Evolutionary conservation across 2,113 vertebrate genomes (phyloP).

Genomic region (Lutjanus erythropterus): DNA sequence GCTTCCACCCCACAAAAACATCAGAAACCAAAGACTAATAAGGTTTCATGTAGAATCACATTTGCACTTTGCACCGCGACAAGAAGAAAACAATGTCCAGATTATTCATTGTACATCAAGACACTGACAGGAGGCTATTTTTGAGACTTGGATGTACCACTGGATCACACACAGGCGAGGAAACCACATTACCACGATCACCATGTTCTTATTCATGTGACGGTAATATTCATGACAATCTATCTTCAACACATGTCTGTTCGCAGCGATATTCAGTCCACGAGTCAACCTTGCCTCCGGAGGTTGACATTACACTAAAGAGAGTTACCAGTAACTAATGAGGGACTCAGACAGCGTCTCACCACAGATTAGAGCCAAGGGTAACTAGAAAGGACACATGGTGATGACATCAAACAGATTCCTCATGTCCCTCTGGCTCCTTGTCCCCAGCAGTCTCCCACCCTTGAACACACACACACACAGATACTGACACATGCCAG

Average conservation of each 20-base stretch:
- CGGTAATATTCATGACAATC: conserved; percentile 31
- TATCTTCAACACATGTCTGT: conserved; percentile 29
- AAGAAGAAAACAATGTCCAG: neutral
- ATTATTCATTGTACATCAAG: neutral
- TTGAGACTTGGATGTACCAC: neutral
- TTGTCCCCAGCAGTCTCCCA: conserved; percentile 30
- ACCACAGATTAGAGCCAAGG: conserved; percentile 65
- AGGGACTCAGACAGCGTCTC: conserved; percentile 55
- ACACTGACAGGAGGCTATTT: neutral
- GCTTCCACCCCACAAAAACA: neutral
- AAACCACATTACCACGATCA: neutral
- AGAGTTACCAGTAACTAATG: conserved; percentile 72
- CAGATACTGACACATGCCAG: neutral
- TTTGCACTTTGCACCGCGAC: neutral
- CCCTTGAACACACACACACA: conserved; percentile 29
- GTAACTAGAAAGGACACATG: conserved; percentile 63
- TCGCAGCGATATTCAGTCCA: conserved; percentile 45
- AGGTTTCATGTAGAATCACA: neutral
- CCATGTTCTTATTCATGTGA: conserved; percentile 16
- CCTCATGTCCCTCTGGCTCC: conserved; percentile 58
- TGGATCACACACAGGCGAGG: neutral
- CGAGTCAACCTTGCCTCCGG: conserved; percentile 57
- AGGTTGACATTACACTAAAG: conserved; percentile 66
- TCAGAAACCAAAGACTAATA: neutral
- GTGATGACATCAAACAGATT: conserved; percentile 68